Evolutionary conservation across 2,113 vertebrate species (phyloP).

Genomic region (Pipa parva): DNA sequence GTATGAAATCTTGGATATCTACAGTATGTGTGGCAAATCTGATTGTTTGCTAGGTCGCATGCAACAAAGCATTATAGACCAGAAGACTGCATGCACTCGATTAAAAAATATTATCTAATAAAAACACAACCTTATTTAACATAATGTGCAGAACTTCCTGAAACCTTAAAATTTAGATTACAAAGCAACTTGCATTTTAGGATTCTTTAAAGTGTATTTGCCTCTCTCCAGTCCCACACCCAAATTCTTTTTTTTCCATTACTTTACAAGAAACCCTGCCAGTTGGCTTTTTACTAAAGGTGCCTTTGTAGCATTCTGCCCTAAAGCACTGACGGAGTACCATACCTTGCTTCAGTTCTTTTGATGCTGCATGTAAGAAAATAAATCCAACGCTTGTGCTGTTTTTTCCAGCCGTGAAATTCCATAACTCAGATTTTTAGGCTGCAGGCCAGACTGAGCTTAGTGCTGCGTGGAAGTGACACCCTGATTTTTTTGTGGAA

Average conservation of each 20-base stretch:
- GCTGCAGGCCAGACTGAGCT: conserved; percentile 4
- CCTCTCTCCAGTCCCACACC: too few relatives aligned
- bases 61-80: too few relatives aligned
- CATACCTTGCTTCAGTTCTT: conserved; percentile 17
- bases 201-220: not conserved
- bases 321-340: not conserved
- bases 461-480: not conserved
- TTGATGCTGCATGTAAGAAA: conserved; percentile 18
- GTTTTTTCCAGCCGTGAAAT: not conserved
- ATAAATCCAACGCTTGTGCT: conserved; percentile 22
- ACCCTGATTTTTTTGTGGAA: conserved; percentile 8
- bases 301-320: not conserved
- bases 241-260: too few relatives aligned
- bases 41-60: too few relatives aligned
- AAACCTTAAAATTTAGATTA: too few relatives aligned
- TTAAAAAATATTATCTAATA: too few relatives aligned
- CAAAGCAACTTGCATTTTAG: too few relatives aligned
- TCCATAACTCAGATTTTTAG: conserved; percentile 18
- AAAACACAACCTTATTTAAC: too few relatives aligned
- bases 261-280: not conserved
- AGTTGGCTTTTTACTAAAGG: not conserved
- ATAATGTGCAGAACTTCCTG: too few relatives aligned
- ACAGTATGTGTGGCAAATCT: too few relatives aligned
- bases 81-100: too few relatives aligned
- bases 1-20: too few relatives aligned